Base-by-base conservation (phyloP, 1,140 invertebrate species). In the Monochamus saltuarius region DNA sequence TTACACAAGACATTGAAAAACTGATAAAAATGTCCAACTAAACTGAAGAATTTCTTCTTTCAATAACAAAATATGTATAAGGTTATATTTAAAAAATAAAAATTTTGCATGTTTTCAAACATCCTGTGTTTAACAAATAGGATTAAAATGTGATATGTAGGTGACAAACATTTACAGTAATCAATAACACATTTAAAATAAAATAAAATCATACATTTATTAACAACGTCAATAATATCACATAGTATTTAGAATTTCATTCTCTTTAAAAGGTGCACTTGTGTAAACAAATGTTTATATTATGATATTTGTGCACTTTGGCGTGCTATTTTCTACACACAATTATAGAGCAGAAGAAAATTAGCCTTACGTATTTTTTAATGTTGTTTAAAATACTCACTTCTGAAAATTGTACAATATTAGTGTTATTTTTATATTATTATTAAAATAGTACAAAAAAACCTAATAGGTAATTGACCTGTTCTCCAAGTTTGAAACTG, bases 231-330 rank as follows among this genome's bases (percentile, higher is more conserved):
- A 45, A 58, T 59, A 70, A 66, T 72, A 72, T 72, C 70, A 72
- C 70, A 72, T 68, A 70, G 68, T 61, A 64, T 73, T 73, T 73
- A 73, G 71, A 73, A 73, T 73, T 67, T 70, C 53, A 61, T 66
- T 72, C 65, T 59, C 17, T 11, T 54, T 40, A 55, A 61, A 71
- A 73, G 71, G 71, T 73, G 71, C 71, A 73, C 71, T 73, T 73
- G 69, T 70, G 66, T 69, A 62, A 59, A 63, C 22, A 29, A 66
- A 34, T 60, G 45, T 54, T 56, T 38, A 17, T 50, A 42, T 11
- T 54, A 38, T 45, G 43, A 36, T 64, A 52, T 56, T 54, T 43
- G 60, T 62, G 60, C 59, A 61, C 59, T n/a, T 16, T 16, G 36
- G 51, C 51, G 40, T 47, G 59, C 35, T 10, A 22, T 50, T 50